Conservation (phyloP, 2,888 invertebrate genomes). For the Laothoe populi region DNA sequence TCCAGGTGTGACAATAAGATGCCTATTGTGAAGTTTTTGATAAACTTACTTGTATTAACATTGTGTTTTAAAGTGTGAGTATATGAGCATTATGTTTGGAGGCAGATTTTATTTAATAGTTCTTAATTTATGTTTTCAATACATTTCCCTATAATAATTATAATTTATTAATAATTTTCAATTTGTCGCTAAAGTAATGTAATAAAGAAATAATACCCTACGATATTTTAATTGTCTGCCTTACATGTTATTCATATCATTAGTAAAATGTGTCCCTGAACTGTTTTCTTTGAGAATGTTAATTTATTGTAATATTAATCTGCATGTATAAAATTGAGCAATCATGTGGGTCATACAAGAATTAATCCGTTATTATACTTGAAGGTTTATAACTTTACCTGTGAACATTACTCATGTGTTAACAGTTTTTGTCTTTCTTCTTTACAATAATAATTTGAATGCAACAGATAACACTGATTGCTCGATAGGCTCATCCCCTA, state of each 20-base stretch:
- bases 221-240: too few relatives aligned
- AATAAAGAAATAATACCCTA: neutral
- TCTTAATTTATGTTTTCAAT: neutral
- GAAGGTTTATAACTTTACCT: too few relatives aligned
- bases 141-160: neutral
- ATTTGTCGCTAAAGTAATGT: neutral
- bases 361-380: too few relatives aligned
- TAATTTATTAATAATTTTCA: neutral
- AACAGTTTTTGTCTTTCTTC: too few relatives aligned
- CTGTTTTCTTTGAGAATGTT: neutral
- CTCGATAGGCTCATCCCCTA: too few relatives aligned
- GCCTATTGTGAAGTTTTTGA: constrained; percentile 44
- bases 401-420: too few relatives aligned
- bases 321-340: neutral
- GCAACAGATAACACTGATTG: too few relatives aligned
- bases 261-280: constrained; percentile 4
- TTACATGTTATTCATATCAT: neutral
- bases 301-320: neutral
- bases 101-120: constrained; percentile 4
- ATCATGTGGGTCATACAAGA: too few relatives aligned
- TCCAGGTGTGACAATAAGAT: constrained; percentile 44
- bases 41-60: constrained; percentile 24
- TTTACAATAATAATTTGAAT: too few relatives aligned
- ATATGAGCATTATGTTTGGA: neutral
- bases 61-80: neutral